Evolutionary conservation across 2,113 vertebrate genomes (phyloP), one percentile per base, ranked within the genome.

Genomic region (Myrmecophaga tridactyla): DNA sequence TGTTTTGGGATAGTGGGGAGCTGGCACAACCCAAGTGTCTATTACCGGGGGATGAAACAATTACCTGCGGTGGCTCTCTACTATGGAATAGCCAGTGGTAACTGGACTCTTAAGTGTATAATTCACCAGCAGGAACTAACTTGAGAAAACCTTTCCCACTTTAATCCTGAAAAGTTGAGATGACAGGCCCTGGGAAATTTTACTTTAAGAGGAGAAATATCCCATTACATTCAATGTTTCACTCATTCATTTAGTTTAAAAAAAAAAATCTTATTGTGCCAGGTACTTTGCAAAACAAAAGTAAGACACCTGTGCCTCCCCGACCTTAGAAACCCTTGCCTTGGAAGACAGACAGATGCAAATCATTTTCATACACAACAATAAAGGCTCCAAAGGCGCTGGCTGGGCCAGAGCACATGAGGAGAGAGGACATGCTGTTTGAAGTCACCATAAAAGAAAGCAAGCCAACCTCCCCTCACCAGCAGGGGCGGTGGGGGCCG

Each of bases 341-440:
- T 78, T 65, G 18, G 36, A 72, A 86, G 12, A 5, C 5, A 85
- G 29, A 78, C 56, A 69, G 63, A 34, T 41, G 56, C 53, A 56
- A 65, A 85, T 65, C 29, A 18, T 62, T 60, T 48, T 83, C 58
- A 65, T 36, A n/a, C 8, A 7, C 31, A 14, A 29, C 25, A n/a
- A 53, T 1, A 29, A 17, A 58, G n/a, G 25, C 1, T 0, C 4
- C 4, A 10, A 65, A 17, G 14, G 0, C 1, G 10, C 46, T 14
- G 48, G n/a, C 29, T 46, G 21, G 21, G 3, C n/a, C 12, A 11
- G 0, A 31, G 76, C 39, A 67, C 1, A 4, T 14, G 4, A 1
- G 11, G 7, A 15, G 10, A 77, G 12, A 34, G 2, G 34, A 39
- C 21, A 6, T 0, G 1, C 27, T 20, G 43, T 15, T 21, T 65